Evolutionary conservation across 2,113 vertebrate genomes (phyloP).

Genomic region (Callipepla squamata): DNA sequence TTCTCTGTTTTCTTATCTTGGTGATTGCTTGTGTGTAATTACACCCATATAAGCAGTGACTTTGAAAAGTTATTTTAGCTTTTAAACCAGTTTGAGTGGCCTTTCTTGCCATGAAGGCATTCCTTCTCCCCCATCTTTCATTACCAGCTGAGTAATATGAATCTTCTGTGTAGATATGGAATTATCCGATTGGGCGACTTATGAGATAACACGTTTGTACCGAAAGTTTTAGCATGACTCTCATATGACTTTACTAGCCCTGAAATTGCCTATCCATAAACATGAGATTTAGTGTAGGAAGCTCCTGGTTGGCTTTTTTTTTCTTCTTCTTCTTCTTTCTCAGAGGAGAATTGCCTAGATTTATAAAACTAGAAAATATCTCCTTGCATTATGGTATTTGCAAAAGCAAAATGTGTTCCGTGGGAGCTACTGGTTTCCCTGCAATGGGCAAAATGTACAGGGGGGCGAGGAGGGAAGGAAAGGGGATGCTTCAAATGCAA

Average conservation of each 20-base stretch:
- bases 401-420: conserved; percentile 35
- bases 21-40: conserved; percentile 62
- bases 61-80: conserved; percentile 57
- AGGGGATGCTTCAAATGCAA: not conserved
- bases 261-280: conserved; percentile 64
- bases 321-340: not conserved
- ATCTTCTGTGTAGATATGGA: not conserved
- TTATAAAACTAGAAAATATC: conserved; percentile 42
- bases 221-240: conserved; percentile 57
- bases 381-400: conserved; percentile 47
- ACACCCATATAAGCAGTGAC: conserved; percentile 49
- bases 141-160: not conserved
- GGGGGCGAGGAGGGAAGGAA: not conserved
- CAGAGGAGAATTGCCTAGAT: conserved; percentile 33
- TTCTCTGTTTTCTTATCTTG: conserved; percentile 55
- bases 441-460: not conserved
- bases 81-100: conserved; percentile 39
- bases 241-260: conserved; percentile 59
- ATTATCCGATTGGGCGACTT: conserved; percentile 22
- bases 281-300: conserved; percentile 64
- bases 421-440: conserved; percentile 29
- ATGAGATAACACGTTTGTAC: not conserved
- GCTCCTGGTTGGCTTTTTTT: not conserved
- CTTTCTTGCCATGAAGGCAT: conserved; percentile 57
- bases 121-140: conserved; percentile 17